phyloP scores from a whole-genome alignment of 2,888 invertebrate species.

The Fissipunctia ypsillon region DNA sequence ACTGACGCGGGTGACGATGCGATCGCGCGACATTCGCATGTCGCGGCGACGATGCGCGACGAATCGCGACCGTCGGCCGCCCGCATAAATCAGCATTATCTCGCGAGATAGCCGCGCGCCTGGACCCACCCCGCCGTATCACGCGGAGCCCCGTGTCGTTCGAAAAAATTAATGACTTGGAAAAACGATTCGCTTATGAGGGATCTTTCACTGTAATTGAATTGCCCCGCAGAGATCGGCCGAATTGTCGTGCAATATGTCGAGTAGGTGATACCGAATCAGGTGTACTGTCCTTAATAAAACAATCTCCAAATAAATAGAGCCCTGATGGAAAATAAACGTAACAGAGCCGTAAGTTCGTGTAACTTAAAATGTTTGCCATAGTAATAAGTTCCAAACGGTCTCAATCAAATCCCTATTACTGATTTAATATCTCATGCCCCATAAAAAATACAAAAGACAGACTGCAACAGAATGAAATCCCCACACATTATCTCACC shows the following conservation, averaged over 20 bases:
- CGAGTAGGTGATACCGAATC: slow-evolving; percentile 76
- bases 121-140: slow-evolving; percentile 88
- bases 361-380: slow-evolving; percentile 2
- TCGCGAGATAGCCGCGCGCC: slow-evolving; percentile 89
- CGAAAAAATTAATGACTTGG: slow-evolving; percentile 91
- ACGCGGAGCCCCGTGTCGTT: slow-evolving; percentile 89
- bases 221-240: slow-evolving; percentile 88
- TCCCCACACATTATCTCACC: slow-evolving; percentile 84
- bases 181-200: slow-evolving; percentile 91
- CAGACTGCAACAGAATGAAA: slow-evolving; percentile 78
- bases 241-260: slow-evolving; percentile 82
- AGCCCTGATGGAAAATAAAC: neutral
- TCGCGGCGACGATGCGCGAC: slow-evolving; percentile 86
- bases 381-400: slow-evolving; percentile 36
- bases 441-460: slow-evolving; percentile 69
- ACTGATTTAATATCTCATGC: slow-evolving; percentile 63
- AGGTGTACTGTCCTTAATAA: slow-evolving; percentile 66
- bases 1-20: slow-evolving; percentile 79
- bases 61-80: slow-evolving; percentile 88
- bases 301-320: neutral
- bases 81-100: slow-evolving; percentile 91
- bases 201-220: slow-evolving; percentile 91
- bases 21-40: slow-evolving; percentile 80
- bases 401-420: slow-evolving; percentile 60
- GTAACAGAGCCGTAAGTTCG: neutral